A percentile compares a stretch with the other conserved stretches of the same genome.
These are phyloP conservation scores for Tragelaphus buxtoni DNA, from an alignment of 2,113 vertebrate genomes.

Conservation along the genomic window DNA sequence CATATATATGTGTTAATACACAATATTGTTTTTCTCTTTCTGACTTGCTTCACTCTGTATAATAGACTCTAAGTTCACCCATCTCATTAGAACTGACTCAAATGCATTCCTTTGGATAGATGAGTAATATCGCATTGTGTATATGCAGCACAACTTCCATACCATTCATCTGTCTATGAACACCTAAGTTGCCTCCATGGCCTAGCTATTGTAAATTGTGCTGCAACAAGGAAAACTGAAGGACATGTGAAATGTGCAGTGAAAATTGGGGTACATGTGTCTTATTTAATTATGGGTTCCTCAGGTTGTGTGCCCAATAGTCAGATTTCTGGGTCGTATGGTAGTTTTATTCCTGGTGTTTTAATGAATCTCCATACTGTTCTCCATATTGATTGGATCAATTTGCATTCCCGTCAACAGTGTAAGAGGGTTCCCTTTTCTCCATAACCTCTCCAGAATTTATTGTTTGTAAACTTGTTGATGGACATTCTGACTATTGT, in stretches of 20 bases:
- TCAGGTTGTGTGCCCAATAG: not conserved
- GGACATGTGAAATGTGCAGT: not conserved
- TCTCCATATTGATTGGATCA: not conserved
- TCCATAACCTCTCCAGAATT: not conserved
- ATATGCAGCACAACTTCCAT: not conserved
- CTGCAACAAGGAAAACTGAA: not conserved
- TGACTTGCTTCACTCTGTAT: not conserved
- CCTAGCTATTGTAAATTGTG: not conserved
- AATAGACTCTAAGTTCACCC: not conserved
- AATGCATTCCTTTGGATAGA: not conserved
- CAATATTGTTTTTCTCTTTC: not conserved
- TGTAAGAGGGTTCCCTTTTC: not conserved
- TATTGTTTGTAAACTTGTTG: not conserved
- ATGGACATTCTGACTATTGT: not conserved
- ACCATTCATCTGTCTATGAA: not conserved
- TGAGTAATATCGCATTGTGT: not conserved
- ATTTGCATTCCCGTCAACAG: not conserved
- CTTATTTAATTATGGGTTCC: not conserved
- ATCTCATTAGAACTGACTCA: not conserved
- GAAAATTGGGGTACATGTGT: not conserved
- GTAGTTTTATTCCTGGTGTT: not conserved
- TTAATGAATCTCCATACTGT: not conserved
- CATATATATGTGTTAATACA: not conserved
- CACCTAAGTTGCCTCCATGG: not conserved
- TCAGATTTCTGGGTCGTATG: fast-evolving